Evolutionary conservation across 2,113 vertebrate genomes (phyloP).

Genomic region (Cichladusa arquata): DNA sequence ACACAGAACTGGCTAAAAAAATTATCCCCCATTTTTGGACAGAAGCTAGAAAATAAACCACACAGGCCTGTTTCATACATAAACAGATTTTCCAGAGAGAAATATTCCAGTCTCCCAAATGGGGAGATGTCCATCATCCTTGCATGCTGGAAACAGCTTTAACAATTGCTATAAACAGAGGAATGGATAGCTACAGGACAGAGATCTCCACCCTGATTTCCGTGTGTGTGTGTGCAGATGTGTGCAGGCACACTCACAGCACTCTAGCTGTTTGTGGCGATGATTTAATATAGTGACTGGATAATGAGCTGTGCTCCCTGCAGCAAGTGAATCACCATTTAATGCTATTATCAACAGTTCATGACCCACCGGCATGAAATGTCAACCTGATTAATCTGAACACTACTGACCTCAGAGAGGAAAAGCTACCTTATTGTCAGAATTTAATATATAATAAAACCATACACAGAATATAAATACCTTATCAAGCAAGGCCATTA

Average conservation of each 20-base stretch:
- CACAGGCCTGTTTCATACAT: neutral
- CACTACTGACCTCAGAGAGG: constrained; percentile 73
- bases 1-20: neutral
- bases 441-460: constrained; percentile 60
- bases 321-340: constrained; percentile 79
- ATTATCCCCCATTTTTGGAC: neutral
- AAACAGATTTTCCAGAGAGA: neutral
- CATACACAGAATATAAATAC: constrained; percentile 46
- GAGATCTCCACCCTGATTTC: neutral
- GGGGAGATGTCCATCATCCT: neutral
- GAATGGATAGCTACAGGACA: neutral
- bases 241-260: neutral
- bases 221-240: neutral
- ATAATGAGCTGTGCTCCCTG: constrained; percentile 78
- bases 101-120: neutral
- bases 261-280: constrained; percentile 62
- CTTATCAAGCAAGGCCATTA: constrained; percentile 25
- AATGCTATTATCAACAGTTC: constrained; percentile 84
- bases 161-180: neutral
- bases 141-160: neutral
- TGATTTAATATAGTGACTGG: constrained; percentile 78
- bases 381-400: constrained; percentile 83
- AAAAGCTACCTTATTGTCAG: constrained; percentile 58
- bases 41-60: neutral
- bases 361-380: constrained; percentile 82